Evolutionary conservation across 1,140 invertebrate genomes (phyloP).

Genomic region (Doryteuthis pealeii): DNA sequence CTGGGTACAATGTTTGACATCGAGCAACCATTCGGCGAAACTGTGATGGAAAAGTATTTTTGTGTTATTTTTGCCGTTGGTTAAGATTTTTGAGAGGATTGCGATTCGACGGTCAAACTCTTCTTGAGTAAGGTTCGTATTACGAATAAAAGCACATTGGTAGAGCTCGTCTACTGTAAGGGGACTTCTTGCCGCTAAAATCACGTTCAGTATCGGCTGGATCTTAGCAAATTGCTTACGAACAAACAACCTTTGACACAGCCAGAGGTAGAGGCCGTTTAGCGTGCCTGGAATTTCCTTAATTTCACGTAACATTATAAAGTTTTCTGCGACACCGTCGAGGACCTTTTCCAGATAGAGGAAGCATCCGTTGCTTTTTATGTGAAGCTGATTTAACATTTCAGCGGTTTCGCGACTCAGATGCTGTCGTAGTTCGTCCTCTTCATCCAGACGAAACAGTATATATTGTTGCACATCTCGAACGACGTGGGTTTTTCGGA

Average conservation of each 20-base stretch:
- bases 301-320: conserved; percentile 81
- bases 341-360: conserved; percentile 83
- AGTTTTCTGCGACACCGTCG: conserved; percentile 89
- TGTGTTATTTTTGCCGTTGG: conserved; percentile 63
- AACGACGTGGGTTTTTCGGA: conserved; percentile 79
- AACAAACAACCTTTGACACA: conserved; percentile 85
- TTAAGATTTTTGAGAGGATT: conserved; percentile 71
- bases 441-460: conserved; percentile 77
- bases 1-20: conserved; percentile 95
- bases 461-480: conserved; percentile 95
- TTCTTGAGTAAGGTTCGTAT: conserved; percentile 76
- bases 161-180: conserved; percentile 78
- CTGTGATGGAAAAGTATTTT: conserved; percentile 79
- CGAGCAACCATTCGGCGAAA: conserved; percentile 90
- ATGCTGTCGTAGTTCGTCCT: conserved; percentile 72
- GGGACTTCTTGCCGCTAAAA: conserved; percentile 82
- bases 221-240: conserved; percentile 75
- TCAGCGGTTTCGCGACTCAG: conserved; percentile 85
- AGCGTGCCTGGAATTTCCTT: conserved; percentile 91
- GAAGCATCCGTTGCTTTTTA: conserved; percentile 95
- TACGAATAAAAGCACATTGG: conserved; percentile 77
- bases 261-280: conserved; percentile 92
- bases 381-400: conserved; percentile 91
- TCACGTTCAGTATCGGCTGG: conserved; percentile 79
- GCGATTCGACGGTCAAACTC: conserved; percentile 83